Conservation (phyloP, 92 coral and sea anemone species). For the Umimayanthus chanpuru region DNA sequence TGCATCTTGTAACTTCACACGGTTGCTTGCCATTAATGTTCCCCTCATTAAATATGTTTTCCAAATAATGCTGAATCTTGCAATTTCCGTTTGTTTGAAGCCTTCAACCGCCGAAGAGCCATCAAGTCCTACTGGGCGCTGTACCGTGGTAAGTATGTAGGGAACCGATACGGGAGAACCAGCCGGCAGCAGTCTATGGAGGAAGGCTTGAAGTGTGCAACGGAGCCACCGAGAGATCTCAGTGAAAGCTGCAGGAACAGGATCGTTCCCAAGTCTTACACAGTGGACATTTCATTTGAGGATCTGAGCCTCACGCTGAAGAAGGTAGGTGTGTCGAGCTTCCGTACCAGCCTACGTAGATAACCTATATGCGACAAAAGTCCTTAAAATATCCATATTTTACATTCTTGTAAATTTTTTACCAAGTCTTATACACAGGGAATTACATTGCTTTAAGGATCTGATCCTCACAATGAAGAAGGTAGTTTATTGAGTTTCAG, state of each 20-base stretch:
- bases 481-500: background rate
- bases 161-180: background rate
- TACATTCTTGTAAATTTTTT: too few species aligned
- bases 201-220: background rate
- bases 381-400: too few species aligned
- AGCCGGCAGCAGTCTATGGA: background rate
- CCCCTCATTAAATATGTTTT: background rate
- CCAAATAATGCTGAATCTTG: background rate
- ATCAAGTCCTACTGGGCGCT: background rate
- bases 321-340: slow-evolving; percentile 8
- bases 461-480: too few species aligned
- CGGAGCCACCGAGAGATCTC: background rate
- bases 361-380: too few species aligned
- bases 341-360: too few species aligned
- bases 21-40: background rate
- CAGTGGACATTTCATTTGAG: slow-evolving; percentile 18
- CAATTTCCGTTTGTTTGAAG: background rate
- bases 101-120: background rate
- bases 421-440: too few species aligned
- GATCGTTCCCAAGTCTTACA: slow-evolving; percentile 32
- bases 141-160: background rate
- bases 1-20: background rate
- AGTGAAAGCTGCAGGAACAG: background rate
- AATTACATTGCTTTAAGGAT: background rate
- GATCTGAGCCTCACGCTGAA: slow-evolving; percentile 25